A percentile compares a stretch with the other conserved stretches of the same genome.
Conservation (phyloP, 2,113 vertebrate genomes). For the Platichthys stellatus region DNA sequence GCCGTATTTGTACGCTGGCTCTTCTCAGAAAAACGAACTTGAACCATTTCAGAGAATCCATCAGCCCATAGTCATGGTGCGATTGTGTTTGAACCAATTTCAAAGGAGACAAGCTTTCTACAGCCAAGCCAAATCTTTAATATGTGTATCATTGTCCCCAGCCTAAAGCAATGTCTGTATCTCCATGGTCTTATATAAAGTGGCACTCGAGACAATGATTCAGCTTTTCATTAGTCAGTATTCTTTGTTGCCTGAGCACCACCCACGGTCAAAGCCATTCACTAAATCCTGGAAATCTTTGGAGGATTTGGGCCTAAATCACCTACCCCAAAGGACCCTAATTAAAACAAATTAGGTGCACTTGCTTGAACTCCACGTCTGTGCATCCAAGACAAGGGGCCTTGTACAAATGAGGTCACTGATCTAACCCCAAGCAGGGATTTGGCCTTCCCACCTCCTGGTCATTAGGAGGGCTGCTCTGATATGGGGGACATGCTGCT, state of each 20-base stretch:
- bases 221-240: constrained; percentile 30
- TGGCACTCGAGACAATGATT: background rate
- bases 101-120: background rate
- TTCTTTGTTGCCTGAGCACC: constrained; percentile 29
- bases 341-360: constrained; percentile 60
- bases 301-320: constrained; percentile 44
- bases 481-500: constrained; percentile 2
- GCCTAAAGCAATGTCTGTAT: background rate
- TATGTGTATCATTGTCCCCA: background rate
- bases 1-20: background rate
- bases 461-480: constrained; percentile 32
- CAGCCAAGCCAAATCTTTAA: background rate
- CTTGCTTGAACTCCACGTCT: constrained; percentile 44
- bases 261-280: constrained; percentile 19
- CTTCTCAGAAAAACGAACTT: background rate
- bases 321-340: constrained; percentile 49
- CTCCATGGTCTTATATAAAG: background rate
- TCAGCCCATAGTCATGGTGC: background rate
- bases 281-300: constrained; percentile 44
- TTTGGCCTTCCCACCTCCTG: constrained; percentile 49
- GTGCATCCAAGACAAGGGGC: constrained; percentile 41
- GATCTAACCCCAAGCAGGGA: constrained; percentile 49
- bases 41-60: background rate
- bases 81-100: background rate
- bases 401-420: constrained; percentile 41